These are phyloP conservation scores for Ectemnius continuus DNA, from an alignment of 2,888 invertebrate species.

Conservation along the genomic window DNA sequence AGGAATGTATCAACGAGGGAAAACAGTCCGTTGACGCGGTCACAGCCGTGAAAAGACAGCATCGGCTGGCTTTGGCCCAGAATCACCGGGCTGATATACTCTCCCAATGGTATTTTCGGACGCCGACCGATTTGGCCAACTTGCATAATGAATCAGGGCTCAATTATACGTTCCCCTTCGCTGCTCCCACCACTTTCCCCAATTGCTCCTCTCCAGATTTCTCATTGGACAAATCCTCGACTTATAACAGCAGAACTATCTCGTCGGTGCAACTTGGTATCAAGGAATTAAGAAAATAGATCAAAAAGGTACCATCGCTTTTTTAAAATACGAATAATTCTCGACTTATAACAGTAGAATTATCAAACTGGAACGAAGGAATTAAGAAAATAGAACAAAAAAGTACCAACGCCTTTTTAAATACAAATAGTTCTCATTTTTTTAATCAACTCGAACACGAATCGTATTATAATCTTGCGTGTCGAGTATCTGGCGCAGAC, in stretches of 20 bases:
- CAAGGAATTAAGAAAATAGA: too few relatives aligned
- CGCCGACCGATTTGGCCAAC: constrained; percentile 30
- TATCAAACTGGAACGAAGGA: constrained; percentile 42
- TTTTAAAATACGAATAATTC: constrained; percentile 6
- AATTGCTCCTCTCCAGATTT: too few relatives aligned
- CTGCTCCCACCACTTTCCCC: not conserved
- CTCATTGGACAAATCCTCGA: not conserved
- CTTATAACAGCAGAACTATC: not conserved
- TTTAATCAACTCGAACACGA: too few relatives aligned
- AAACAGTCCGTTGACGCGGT: not conserved
- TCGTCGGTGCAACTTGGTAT: too few relatives aligned
- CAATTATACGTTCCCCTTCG: constrained; percentile 1
- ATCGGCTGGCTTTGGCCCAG: constrained; percentile 41
- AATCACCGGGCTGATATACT: constrained; percentile 23
- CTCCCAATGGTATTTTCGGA: constrained; percentile 47
- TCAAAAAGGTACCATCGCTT: too few relatives aligned
- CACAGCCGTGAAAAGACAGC: constrained; percentile 24
- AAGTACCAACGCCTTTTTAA: too few relatives aligned
- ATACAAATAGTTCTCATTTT: too few relatives aligned
- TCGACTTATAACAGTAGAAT: too few relatives aligned
- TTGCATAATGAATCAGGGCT: constrained; percentile 33
- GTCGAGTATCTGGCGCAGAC: constrained; percentile 36
- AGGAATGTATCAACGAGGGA: not conserved
- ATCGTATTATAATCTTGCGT: constrained; percentile 25
- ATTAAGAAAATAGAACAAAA: too few relatives aligned